Conservation (phyloP, 1,140 invertebrate species). For the Hyposmocoma kahamanoa region DNA sequence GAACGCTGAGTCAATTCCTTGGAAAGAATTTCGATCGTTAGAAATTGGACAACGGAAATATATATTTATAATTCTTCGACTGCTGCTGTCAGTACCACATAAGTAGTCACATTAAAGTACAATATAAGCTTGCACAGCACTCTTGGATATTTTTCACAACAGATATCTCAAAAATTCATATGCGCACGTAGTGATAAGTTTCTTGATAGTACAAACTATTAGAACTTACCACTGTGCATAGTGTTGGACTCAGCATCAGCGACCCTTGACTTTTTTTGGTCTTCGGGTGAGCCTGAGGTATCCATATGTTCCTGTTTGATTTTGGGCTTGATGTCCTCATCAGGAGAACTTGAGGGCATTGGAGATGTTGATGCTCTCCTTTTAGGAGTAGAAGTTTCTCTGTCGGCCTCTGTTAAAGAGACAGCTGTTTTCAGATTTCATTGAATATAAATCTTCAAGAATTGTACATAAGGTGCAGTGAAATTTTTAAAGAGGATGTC, state of each 20-base stretch:
- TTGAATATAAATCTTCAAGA: no score
- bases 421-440: no score
- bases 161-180: no score
- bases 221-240: slow-evolving; percentile 87
- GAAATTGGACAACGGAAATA: no score
- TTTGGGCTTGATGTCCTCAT: slow-evolving; percentile 81
- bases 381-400: slow-evolving; percentile 76
- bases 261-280: slow-evolving; percentile 82
- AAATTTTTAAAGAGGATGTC: no score
- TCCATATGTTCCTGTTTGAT: slow-evolving; percentile 83
- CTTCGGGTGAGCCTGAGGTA: slow-evolving; percentile 75
- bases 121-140: no score
- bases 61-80: no score
- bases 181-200: no score
- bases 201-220: not conserved
- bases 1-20: not conserved
- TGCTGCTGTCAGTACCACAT: no score
- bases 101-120: no score
- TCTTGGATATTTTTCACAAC: no score
- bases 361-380: slow-evolving; percentile 78
- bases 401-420: slow-evolving; percentile 52
- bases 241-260: slow-evolving; percentile 92
- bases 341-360: slow-evolving; percentile 75
- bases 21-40: not conserved
- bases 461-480: no score